A percentile compares a stretch with the other conserved stretches of the same genome.
Conservation (phyloP, 2,113 vertebrate genomes). For the Anseranas semipalmata region DNA sequence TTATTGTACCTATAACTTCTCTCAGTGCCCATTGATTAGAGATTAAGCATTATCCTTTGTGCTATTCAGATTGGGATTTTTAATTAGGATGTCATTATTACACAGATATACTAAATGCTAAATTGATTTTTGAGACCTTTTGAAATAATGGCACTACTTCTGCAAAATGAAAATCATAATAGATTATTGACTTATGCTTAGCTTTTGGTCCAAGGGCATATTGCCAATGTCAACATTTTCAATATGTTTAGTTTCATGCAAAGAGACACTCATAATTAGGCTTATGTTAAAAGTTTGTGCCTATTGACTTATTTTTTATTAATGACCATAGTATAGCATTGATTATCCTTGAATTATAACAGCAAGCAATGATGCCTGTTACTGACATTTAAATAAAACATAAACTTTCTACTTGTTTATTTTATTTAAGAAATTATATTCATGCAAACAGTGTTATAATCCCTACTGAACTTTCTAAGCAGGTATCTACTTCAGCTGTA, state of each 20-base stretch:
- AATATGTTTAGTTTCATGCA: slow-evolving; percentile 82
- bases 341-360: slow-evolving; percentile 86
- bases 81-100: slow-evolving; percentile 87
- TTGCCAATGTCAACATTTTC: slow-evolving; percentile 83
- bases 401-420: slow-evolving; percentile 23
- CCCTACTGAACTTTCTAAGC: neutral
- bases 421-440: slow-evolving; percentile 43
- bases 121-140: slow-evolving; percentile 85
- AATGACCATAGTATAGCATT: slow-evolving; percentile 82
- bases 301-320: slow-evolving; percentile 85
- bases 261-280: slow-evolving; percentile 80
- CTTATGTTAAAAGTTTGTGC: slow-evolving; percentile 77
- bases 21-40: slow-evolving; percentile 79
- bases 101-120: slow-evolving; percentile 81
- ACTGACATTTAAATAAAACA: slow-evolving; percentile 13
- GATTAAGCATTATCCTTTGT: slow-evolving; percentile 77
- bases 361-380: slow-evolving; percentile 61
- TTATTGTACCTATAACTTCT: slow-evolving; percentile 75
- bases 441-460: neutral
- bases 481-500: neutral
- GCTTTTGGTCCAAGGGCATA: slow-evolving; percentile 82
- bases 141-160: slow-evolving; percentile 81
- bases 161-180: slow-evolving; percentile 91
- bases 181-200: slow-evolving; percentile 84
- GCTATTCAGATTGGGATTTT: slow-evolving; percentile 79